Base-by-base conservation (phyloP, 2,113 vertebrate genomes). In the Mustela nigripes region DNA sequence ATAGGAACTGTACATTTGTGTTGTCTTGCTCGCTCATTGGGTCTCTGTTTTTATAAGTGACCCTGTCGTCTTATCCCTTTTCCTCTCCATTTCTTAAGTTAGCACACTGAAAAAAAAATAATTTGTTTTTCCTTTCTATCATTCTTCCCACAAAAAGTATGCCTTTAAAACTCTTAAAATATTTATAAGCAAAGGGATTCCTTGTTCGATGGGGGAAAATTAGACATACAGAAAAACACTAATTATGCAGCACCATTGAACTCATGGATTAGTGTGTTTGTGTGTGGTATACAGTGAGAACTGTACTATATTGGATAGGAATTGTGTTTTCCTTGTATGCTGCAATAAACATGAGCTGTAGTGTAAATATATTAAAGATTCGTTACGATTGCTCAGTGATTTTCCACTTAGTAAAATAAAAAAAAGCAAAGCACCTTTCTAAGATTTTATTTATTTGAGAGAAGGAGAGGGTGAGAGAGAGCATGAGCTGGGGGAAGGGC, bases 41-140 rank as follows among this genome's bases (percentile, higher is more conserved):
- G 28, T 83, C 33, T 39, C 31, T 63, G 82, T 6, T 58, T 93
- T 84, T 39, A 24, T 73, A 88, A 96, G 87, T 84, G 76, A 83
- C 39, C 28, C 53, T 83, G n/a, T 60, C 50, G 12, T 74, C 22
- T 78, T 86, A 62, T 21, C 10, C 16, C 15, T 42, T 88, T 80
- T 31, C 16, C 9, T 65, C 33, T 81, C 33, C 24, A 9, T 94
- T 89, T 39, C 14, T 94, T 14, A 79, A 31, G 31, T 82, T 22
- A 87, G 42, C 28, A 39, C 69, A 21, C 36, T 45, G 71, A 88
- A 94, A 78, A 69, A 71, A 79, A 5, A 33, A 58, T 48, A 42
- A 69, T 45, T 79, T 58, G 5, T 65, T 93, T 90, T 91, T 94
- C 16, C 56, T 91, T 94, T 45, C 62, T 76, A 88, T 18, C 15